These are phyloP conservation scores for Squalus acanthias DNA, from an alignment of 2,797 vertebrate species.

Conservation along the genomic window DNA sequence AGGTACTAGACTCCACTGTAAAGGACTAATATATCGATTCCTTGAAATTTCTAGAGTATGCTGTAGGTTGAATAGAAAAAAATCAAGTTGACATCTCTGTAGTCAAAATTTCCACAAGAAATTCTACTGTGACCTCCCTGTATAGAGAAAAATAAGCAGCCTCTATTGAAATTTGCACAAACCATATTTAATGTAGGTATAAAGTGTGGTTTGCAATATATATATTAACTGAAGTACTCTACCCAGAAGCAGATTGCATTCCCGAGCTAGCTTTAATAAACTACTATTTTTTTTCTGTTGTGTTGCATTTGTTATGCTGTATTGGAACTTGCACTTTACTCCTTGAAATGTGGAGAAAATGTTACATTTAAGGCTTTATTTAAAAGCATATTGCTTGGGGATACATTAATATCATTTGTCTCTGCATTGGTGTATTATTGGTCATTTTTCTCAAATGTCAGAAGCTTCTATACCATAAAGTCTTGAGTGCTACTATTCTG, in stretches of 20 bases:
- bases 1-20: neutral
- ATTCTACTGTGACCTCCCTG: neutral
- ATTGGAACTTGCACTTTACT: neutral
- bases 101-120: neutral
- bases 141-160: neutral
- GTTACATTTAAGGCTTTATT: neutral
- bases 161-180: neutral
- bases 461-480: neutral
- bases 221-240: neutral
- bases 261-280: neutral
- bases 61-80: neutral
- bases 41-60: neutral
- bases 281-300: neutral
- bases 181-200: neutral
- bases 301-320: neutral
- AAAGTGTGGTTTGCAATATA: neutral
- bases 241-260: too few species aligned
- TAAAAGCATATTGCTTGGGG: neutral
- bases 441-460: neutral
- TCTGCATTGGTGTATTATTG: neutral
- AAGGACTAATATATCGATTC: neutral
- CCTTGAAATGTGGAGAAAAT: neutral
- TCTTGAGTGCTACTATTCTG: too few species aligned
- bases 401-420: neutral
- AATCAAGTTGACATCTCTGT: neutral